Percentiles rank a stretch among this genome's conserved stretches.
These are phyloP conservation scores for Acronicta alni DNA, from an alignment of 2,888 invertebrate genomes.

Conservation along the genomic window DNA sequence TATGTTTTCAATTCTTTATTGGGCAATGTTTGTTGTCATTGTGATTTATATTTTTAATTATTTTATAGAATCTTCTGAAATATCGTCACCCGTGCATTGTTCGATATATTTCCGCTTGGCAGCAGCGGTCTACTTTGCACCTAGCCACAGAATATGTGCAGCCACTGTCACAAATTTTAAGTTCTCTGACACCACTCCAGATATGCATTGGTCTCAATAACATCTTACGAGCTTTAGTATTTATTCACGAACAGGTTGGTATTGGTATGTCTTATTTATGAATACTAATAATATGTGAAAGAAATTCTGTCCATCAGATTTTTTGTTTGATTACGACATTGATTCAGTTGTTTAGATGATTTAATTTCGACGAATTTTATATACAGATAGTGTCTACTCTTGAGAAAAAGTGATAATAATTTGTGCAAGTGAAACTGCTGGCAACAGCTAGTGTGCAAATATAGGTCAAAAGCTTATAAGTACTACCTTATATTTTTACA, in stretches of 20 bases:
- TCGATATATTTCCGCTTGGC: slow-evolving; percentile 94
- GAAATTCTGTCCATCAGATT: no score
- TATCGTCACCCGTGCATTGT: slow-evolving; percentile 96
- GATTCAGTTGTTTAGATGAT: no score
- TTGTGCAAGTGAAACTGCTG: no score
- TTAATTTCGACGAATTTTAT: no score
- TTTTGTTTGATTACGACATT: no score
- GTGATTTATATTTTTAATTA: slow-evolving; percentile 55
- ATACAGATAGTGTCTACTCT: no score
- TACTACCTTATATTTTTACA: no score
- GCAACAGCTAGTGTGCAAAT: no score
- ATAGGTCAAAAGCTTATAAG: no score
- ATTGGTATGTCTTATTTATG: not conserved
- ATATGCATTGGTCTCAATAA: slow-evolving; percentile 95
- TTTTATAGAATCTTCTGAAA: slow-evolving; percentile 94
- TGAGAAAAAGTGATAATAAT: no score
- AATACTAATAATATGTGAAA: no score
- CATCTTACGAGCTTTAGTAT: slow-evolving; percentile 94
- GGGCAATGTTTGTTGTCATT: slow-evolving; percentile 6
- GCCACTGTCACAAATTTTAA: slow-evolving; percentile 92
- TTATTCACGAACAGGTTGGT: slow-evolving; percentile 93
- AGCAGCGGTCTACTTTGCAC: slow-evolving; percentile 92
- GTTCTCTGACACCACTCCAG: slow-evolving; percentile 92
- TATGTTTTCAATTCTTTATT: slow-evolving; percentile 68
- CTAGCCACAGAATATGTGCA: slow-evolving; percentile 95